Evolutionary conservation across 2,797 vertebrate genomes (phyloP).

Genomic region (Todus mexicanus): DNA sequence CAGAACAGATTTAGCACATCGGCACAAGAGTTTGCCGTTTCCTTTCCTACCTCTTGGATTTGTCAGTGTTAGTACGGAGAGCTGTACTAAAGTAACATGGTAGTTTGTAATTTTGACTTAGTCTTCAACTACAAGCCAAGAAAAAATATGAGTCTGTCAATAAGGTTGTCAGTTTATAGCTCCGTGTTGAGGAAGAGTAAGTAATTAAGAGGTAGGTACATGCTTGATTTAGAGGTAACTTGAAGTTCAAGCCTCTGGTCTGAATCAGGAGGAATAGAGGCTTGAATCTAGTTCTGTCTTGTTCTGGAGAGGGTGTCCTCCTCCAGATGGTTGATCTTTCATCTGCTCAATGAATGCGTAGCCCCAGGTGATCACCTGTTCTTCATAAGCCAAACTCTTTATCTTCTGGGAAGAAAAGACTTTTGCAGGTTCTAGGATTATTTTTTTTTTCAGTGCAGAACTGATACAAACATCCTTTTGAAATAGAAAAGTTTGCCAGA

Average conservation of each 20-base stretch:
- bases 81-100: background rate
- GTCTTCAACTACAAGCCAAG: background rate
- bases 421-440: background rate
- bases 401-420: background rate
- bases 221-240: constrained; percentile 1
- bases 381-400: background rate
- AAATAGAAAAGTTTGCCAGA: background rate
- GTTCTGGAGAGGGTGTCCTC: background rate
- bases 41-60: background rate
- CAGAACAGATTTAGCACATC: background rate
- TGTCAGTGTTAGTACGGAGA: background rate
- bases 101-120: background rate
- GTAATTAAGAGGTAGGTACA: background rate
- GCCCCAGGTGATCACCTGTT: constrained; percentile 1
- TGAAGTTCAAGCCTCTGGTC: constrained; percentile 30
- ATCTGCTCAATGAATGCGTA: constrained; percentile 28
- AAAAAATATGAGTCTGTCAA: background rate
- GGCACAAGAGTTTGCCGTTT: background rate
- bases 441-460: background rate
- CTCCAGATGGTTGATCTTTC: background rate
- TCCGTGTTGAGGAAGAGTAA: background rate
- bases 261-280: background rate
- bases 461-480: background rate
- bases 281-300: constrained; percentile 16
- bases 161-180: background rate